These are phyloP conservation scores for Anolis apletophallus DNA, from an alignment of 2,797 vertebrate genomes.

Conservation along the genomic window DNA sequence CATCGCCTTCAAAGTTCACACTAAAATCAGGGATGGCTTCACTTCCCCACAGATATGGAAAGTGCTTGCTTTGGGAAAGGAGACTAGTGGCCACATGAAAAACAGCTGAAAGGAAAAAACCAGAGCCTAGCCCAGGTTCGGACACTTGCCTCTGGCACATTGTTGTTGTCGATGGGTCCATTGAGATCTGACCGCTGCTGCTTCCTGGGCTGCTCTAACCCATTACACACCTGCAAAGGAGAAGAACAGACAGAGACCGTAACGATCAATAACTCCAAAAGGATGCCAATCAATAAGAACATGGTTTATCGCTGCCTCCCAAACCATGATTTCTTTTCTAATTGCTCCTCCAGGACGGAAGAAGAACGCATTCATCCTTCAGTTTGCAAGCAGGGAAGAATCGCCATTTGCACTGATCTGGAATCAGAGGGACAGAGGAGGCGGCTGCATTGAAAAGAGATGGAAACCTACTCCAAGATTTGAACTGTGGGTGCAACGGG, in stretches of 20 bases:
- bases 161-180: constrained; percentile 93
- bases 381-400: not conserved
- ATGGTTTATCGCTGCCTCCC: not conserved
- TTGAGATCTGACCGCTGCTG: constrained; percentile 98
- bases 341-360: constrained; percentile 9
- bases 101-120: not conserved
- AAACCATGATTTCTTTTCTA: not conserved
- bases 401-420: not conserved
- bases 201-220: constrained; percentile 90
- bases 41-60: no score
- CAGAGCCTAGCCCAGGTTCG: not conserved
- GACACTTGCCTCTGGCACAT: constrained; percentile 87
- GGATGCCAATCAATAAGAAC: not conserved
- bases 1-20: no score
- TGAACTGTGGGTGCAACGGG: not conserved
- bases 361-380: not conserved
- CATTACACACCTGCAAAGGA: constrained; percentile 85
- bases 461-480: not conserved
- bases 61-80: not conserved
- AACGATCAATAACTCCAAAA: not conserved
- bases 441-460: no score
- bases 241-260: not conserved
- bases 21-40: no score
- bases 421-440: not conserved
- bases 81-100: not conserved